Base-by-base conservation (phyloP, 2,113 vertebrate species). In the Pluvialis apricaria region DNA sequence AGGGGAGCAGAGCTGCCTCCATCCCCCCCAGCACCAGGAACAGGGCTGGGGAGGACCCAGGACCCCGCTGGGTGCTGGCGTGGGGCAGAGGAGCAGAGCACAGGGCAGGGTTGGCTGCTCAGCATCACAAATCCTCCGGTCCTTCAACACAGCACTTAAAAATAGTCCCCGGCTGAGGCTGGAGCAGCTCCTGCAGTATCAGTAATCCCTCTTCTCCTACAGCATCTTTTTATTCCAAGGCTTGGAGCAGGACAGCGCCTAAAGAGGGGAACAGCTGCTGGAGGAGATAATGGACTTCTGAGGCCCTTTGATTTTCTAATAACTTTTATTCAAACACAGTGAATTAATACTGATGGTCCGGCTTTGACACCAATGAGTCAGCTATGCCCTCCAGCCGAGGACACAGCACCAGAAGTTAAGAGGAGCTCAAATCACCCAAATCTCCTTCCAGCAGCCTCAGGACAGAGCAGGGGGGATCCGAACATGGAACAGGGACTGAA, bases 281-380 rank as follows among this genome's bases (percentile, higher is more conserved):
- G 72, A 36, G 40, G 4, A 93, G 96, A 96, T 94, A 94, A 96
- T 6, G 61, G 70, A 71, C 78, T 87, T 81, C 90, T 70, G 79
- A 94, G 85, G n/a, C 73, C 64, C 92, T 97, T 95, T 96, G 95
- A 95, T 95, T 94, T 91, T 71, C 77, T 86, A 69, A 58, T 66
- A 44, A 62, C 87, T 95, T 92, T 91, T 61, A 94, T 94, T 92
- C 54, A 79, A 88, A 72, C 25, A 38, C 68, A 70, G 75, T 18
- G 69, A 58, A 45, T 91, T 87, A 75, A 87, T 34, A 28, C 0
- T 2, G 21, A 44, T 5, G n/a, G 69, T 12, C 65, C 15, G 11
- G 83, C 73, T 93, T 58, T 90, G 85, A 73, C 29, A 13, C 28
- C 7, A 2, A 12, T 66, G 94, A 71, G 32, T 89, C 94, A 92